A percentile compares a stretch with the other conserved stretches of the same genome.
phyloP scores from a whole-genome alignment of 2,113 vertebrate genomes.

The Python bivittatus region DNA sequence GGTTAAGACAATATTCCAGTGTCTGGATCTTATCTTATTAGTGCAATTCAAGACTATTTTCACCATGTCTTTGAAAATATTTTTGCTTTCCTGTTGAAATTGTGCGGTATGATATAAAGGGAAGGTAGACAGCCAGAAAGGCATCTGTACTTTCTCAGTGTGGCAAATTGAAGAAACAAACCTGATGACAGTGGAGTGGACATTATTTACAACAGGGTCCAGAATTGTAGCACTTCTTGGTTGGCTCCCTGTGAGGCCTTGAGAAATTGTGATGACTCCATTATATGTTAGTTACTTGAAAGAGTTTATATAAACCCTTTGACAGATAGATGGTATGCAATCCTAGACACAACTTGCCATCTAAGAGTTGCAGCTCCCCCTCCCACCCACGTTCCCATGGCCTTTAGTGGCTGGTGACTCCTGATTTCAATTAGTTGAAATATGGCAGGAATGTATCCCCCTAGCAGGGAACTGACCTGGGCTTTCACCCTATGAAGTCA shows the following conservation, averaged over 20 bases:
- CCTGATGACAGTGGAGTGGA: background rate
- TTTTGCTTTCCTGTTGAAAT: background rate
- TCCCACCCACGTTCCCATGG: background rate
- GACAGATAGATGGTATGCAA: background rate
- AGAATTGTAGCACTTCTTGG: background rate
- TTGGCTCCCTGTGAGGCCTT: background rate
- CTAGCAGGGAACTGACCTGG: conserved; percentile 4
- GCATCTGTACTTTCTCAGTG: background rate
- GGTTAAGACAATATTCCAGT: background rate
- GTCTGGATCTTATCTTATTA: background rate
- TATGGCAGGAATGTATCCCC: conserved; percentile 19
- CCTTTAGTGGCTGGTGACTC: conserved; percentile 1
- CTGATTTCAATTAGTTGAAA: conserved; percentile 33
- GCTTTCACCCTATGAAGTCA: conserved; percentile 2
- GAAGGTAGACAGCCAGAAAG: background rate
- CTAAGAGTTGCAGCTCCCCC: background rate
- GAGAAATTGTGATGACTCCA: background rate
- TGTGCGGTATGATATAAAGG: background rate
- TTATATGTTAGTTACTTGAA: background rate
- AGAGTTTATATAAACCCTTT: background rate
- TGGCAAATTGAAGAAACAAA: background rate
- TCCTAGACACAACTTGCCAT: background rate
- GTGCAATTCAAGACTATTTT: background rate
- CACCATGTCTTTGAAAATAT: background rate
- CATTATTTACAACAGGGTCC: background rate